Evolutionary conservation across 2,888 invertebrate species (phyloP).

Genomic region (Andrena marginata): DNA sequence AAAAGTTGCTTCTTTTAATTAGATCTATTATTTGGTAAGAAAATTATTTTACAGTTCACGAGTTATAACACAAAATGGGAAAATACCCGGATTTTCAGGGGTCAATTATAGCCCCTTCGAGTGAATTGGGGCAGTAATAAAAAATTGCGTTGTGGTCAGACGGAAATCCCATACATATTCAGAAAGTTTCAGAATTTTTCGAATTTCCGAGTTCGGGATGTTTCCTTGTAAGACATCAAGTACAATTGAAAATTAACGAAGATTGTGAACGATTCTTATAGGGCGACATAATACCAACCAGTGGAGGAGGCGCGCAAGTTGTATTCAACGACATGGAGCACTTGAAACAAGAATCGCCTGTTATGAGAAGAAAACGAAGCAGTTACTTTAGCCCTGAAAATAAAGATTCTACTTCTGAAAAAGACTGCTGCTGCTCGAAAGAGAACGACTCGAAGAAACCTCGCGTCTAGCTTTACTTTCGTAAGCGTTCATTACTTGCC

Average conservation of each 20-base stretch:
- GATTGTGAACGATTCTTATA: conserved; percentile 86
- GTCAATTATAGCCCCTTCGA: no score
- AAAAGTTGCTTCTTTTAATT: no score
- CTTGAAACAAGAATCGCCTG: conserved; percentile 93
- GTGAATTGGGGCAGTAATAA: no score
- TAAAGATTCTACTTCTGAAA: conserved; percentile 23
- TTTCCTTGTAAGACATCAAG: no score
- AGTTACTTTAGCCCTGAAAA: conserved; percentile 49
- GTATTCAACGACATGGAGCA: conserved; percentile 98
- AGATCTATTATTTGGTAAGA: no score
- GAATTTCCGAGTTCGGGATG: no score
- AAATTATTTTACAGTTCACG: no score
- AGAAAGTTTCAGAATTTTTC: no score
- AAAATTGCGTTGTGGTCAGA: no score
- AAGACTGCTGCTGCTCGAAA: conserved; percentile 21
- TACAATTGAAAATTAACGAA: conserved; percentile 88
- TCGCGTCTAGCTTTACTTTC: conserved; percentile 54
- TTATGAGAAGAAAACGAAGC: conserved; percentile 81
- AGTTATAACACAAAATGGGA: no score
- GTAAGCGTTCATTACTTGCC: neutral
- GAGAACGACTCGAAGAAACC: conserved; percentile 72
- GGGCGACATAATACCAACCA: conserved; percentile 97
- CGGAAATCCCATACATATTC: no score
- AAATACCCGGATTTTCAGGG: no score
- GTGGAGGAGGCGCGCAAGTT: conserved; percentile 97